Evolutionary conservation across 2,888 invertebrate species (phyloP).

Genomic region (Clepsis dumicolana): DNA sequence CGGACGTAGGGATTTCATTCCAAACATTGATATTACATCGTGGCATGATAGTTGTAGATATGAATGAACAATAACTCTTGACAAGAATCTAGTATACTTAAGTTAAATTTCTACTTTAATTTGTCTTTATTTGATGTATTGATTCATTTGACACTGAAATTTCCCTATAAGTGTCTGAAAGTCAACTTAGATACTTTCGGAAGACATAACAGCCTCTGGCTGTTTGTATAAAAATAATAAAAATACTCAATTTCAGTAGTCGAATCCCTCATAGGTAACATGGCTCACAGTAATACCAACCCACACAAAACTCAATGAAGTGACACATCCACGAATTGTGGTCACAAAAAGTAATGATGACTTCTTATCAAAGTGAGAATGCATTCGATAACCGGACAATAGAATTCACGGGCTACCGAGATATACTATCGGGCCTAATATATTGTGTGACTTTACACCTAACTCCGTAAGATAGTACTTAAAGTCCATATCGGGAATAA

Average conservation of each 20-base stretch:
- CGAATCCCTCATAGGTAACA: background rate
- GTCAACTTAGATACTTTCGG: too few species aligned
- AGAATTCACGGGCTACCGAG: slow-evolving; percentile 37
- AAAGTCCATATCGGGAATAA: background rate
- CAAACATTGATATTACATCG: background rate
- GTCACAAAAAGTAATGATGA: slow-evolving; percentile 32
- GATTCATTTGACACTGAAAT: too few species aligned
- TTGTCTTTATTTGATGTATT: too few species aligned
- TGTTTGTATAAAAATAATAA: too few species aligned
- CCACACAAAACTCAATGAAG: slow-evolving; percentile 9
- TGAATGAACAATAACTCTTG: too few species aligned
- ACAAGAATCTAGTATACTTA: too few species aligned
- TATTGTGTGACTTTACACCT: slow-evolving; percentile 44
- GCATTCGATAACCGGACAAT: slow-evolving; percentile 44
- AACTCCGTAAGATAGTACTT: background rate
- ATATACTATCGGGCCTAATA: slow-evolving; percentile 46
- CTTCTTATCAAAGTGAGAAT: slow-evolving; percentile 42
- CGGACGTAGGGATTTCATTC: background rate
- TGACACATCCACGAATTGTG: background rate
- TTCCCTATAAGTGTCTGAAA: too few species aligned
- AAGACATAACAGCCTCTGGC: too few species aligned
- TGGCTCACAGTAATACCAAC: background rate
- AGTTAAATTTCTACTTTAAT: too few species aligned
- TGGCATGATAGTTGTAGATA: background rate
- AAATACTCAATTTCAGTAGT: too few species aligned